Percentiles rank a stretch among this genome's conserved stretches.
Conservation (phyloP, 2,113 vertebrate genomes). For the Gallinago media region DNA sequence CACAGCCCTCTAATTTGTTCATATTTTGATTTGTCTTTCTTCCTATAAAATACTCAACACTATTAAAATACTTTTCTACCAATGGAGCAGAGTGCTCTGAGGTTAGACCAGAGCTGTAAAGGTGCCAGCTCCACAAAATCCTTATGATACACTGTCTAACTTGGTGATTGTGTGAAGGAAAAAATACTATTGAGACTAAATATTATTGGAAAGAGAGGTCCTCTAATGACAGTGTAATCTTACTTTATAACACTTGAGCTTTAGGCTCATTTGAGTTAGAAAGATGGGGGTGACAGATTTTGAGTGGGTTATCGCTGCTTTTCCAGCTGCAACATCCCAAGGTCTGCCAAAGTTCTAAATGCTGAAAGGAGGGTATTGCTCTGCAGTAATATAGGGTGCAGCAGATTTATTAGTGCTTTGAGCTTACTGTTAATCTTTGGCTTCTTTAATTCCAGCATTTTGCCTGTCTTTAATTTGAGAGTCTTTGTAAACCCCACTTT, state of each 20-base stretch:
- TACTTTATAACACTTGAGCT: background rate
- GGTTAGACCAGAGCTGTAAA: constrained; percentile 70
- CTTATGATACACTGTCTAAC: constrained; percentile 45
- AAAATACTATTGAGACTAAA: constrained; percentile 32
- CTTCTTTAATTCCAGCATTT: background rate
- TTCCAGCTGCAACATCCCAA: background rate
- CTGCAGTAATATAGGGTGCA: background rate
- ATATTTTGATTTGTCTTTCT: background rate
- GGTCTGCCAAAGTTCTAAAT: background rate
- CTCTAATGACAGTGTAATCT: background rate
- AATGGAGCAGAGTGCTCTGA: background rate
- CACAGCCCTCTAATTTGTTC: background rate
- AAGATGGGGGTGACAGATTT: background rate
- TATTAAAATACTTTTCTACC: background rate
- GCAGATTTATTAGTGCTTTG: background rate
- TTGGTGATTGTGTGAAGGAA: constrained; percentile 26
- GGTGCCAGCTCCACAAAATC: constrained; percentile 65
- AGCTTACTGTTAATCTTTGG: background rate
- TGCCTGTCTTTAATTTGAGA: background rate
- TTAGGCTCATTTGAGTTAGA: constrained; percentile 18
- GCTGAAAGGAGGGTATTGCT: background rate
- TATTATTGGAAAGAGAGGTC: background rate
- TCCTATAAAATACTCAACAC: background rate
- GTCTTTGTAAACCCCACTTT: background rate
- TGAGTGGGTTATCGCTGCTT: constrained; percentile 15